Base-by-base conservation (phyloP, 2,797 vertebrate species). In the Notamacropus eugenii region DNA sequence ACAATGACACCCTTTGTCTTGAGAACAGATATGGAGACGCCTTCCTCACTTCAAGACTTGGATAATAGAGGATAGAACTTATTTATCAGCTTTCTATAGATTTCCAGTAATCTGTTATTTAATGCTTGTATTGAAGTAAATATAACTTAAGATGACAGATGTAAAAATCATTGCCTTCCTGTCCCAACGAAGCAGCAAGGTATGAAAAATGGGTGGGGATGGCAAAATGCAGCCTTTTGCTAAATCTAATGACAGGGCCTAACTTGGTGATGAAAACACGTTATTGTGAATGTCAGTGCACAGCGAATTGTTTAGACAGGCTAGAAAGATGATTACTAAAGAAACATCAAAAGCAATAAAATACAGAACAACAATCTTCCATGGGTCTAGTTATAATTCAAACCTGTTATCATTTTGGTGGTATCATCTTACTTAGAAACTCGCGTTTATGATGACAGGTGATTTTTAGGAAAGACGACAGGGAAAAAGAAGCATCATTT, bases 221-320 rank as follows among this genome's bases (percentile, higher is more conserved):
- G 97, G 95, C 97, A 93, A 97, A 98, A 97, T 97, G 96, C n/a
- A 98, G 96, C 96, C 97, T 98, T 98, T 93, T 93, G 62, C 92
- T 94, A 97, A 98, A 98, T 98, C 97, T 98, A 98, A 98, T 97
- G 98, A 97, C 98, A 97, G 97, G 97, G 94, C 97, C 97, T 98
- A 96, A 97, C 97, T 98, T 98, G 12, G 93, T 98, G 98, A 98
- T 98, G 97, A 98, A 98, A 98, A 98, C 96, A 97, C 96, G 91
- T 98, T 98, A 98, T 97, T 98, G 97, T 97, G 98, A 98, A 99
- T 98, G 98, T 98, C 98, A 99, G 74, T 96, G 98, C 98, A 97
- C 98, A 98, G 97, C 96, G 97, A 98, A 98, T 98, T 98, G 97
- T 98, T 98, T 98, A 98, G 98, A 98, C 98, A 98, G 98, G 82